Base-by-base conservation (phyloP, 2,113 vertebrate species). In the Isurus oxyrinchus region DNA sequence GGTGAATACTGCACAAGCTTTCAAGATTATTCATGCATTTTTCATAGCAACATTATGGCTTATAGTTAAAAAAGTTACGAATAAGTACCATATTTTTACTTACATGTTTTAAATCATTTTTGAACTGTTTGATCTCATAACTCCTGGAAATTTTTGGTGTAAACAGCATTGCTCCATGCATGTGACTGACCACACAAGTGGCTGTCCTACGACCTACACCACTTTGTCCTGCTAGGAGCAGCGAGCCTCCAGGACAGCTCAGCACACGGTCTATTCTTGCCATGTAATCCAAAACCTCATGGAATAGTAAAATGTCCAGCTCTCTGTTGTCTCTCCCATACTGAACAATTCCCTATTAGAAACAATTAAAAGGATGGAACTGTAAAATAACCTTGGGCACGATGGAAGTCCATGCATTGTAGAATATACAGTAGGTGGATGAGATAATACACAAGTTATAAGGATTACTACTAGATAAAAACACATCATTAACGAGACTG, bases 81-180 rank as follows among this genome's bases (percentile, higher is more conserved):
- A 57, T 72, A 55, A 76, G 59, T 81, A 95, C n/a, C 59, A 94
- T 53, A 23, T 40, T 31, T 59, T 55, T 96, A 72, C 97, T 97
- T 97, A 99, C 99, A 84, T 97, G 97, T 97, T 99, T 99, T 35
- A 99, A 98, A 97, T 99, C 99, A 96, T 97, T 99, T 97, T 97
- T 99, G 98, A 99, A 99, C 66, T 99, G 98, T 97, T 99, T 99
- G 44, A 99, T 97, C 19, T 98, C 97, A 96, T 99, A 99, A n/a
- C 98, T 98, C 96, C 99, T 98, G 96, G 98, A 98, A 97, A 99
- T 98, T 97, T 98, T 99, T 7, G 99, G 99, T 0, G 99, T 99
- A 97, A 99, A 98, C 86, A 99, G 96, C 8, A 98, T 96, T 72
- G 98, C 98, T 91, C 98, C 98, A 0, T 99, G 99, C 99, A 99